Evolutionary conservation across 2,797 vertebrate genomes (phyloP), one percentile per base, ranked within the genome.

Genomic region (Amblyraja radiata): DNA sequence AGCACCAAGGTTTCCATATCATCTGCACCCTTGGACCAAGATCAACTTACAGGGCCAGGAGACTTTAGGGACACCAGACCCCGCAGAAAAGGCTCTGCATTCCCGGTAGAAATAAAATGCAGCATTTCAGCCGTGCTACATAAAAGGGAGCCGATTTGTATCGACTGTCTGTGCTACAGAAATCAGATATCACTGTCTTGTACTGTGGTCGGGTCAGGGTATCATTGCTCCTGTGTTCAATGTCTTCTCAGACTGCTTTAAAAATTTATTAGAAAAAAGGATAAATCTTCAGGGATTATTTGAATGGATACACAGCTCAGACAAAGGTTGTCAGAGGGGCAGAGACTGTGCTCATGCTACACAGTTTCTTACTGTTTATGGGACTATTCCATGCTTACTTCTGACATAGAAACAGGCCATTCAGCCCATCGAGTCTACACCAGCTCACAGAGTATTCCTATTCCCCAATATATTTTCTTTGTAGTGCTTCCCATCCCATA

Each of bases 231-330:
- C 46, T 58, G 23, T 61, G 23, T 83, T 32, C n/a, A 58, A 25
- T 58, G n/a, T 39, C 78, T 16, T 39, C 32, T 16, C 1, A 5
- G 46, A 83, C 80, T 23, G 46, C 25, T 83, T 83, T 61, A 83
- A 83, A 83, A 28, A 83, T 83, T 83, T 23, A 83, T 83, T 32
- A 83, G 80, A 28, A 28, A 28, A 81, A 39, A 81, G 79, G 46
- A 81, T 81, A 81, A 83, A 83, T 83, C 80, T 83, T 83, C 80
- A 23, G 80, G 80, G 46, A 39, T 81, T 36, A 81, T 54, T 46
- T 46, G 39, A 81, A 81, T 18, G 39, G 79, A 58, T 9, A 83
- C 7, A 25, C 80, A 83, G 80, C n/a, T 58, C 21, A 58, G 23
- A 8, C 46, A 58, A 58, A 58, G 16, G 58, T 54, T 77, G 71